Conservation (phyloP, 2,797 vertebrate species). For the Luscinia megarhynchos region DNA sequence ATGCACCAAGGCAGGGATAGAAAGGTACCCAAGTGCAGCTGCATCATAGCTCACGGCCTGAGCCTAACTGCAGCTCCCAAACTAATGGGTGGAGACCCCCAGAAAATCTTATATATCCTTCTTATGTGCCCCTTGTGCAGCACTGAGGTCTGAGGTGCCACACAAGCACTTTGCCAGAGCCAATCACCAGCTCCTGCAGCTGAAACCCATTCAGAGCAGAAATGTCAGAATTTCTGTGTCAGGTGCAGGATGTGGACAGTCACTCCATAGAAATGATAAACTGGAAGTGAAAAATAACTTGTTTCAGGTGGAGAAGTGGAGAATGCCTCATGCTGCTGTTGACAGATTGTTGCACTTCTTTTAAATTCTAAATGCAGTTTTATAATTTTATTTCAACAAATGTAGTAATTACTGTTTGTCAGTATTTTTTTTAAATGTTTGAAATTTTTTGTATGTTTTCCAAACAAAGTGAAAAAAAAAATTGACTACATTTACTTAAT, state of each 20-base stretch:
- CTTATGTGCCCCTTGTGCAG: too few relatives aligned
- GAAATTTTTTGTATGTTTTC: neutral
- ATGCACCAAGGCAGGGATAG: neutral
- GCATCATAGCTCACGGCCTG: accelerated
- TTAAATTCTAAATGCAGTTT: neutral
- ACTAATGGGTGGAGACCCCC: neutral
- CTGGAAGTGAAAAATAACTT: neutral
- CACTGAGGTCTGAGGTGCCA: neutral
- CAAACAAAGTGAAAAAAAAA: neutral
- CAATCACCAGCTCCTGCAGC: accelerated
- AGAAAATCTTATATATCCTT: neutral
- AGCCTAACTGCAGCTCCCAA: neutral
- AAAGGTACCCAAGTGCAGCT: neutral
- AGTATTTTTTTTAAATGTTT: neutral
- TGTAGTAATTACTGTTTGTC: neutral
- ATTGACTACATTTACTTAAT: neutral
- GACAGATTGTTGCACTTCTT: neutral
- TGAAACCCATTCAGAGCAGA: neutral
- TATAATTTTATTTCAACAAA: neutral
- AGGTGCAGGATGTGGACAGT: neutral
- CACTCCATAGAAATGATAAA: neutral
- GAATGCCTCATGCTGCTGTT: neutral
- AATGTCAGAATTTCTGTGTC: neutral
- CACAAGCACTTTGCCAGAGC: neutral
- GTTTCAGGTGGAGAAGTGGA: neutral